A percentile compares a stretch with the other conserved stretches of the same genome.
phyloP scores from a whole-genome alignment of 2,797 vertebrate genomes.

The Harpagifer antarcticus region DNA sequence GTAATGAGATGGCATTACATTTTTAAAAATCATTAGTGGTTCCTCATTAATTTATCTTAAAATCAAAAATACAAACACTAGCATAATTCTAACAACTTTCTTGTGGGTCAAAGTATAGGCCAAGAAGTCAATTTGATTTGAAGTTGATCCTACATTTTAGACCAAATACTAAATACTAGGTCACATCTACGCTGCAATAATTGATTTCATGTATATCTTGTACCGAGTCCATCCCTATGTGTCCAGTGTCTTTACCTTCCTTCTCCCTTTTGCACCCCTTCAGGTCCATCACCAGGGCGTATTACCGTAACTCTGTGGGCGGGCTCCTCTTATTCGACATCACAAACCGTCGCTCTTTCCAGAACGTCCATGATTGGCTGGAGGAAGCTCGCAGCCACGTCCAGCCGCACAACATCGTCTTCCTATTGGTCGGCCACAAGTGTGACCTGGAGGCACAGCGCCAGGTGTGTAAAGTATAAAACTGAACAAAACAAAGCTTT shows the following conservation, averaged over 20 bases:
- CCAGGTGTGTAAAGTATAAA: conserved; percentile 75
- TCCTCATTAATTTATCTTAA: too few species aligned
- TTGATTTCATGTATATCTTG: too few species aligned
- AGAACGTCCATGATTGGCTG: conserved; percentile 98
- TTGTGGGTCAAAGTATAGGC: not conserved
- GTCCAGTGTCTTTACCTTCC: not conserved
- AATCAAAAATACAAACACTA: not conserved
- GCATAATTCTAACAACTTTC: not conserved
- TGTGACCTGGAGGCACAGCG: conserved; percentile 96
- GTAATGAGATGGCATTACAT: too few species aligned
- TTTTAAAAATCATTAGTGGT: too few species aligned
- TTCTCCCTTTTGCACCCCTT: not conserved
- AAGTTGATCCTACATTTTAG: too few species aligned
- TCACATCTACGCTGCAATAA: too few species aligned
- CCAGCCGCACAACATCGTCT: conserved; percentile 98
- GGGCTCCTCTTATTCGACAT: conserved; percentile 98
- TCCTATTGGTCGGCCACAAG: conserved; percentile 97
- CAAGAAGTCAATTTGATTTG: too few species aligned
- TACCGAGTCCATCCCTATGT: too few species aligned
- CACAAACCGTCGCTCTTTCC: conserved; percentile 98
- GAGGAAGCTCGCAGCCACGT: conserved; percentile 97
- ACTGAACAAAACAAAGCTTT: too few species aligned
- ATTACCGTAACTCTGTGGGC: conserved; percentile 99
- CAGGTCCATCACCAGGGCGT: conserved; percentile 98
- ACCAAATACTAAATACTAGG: too few species aligned